Base-by-base conservation (phyloP, 2,113 vertebrate genomes). In the Otolemur garnettii region DNA sequence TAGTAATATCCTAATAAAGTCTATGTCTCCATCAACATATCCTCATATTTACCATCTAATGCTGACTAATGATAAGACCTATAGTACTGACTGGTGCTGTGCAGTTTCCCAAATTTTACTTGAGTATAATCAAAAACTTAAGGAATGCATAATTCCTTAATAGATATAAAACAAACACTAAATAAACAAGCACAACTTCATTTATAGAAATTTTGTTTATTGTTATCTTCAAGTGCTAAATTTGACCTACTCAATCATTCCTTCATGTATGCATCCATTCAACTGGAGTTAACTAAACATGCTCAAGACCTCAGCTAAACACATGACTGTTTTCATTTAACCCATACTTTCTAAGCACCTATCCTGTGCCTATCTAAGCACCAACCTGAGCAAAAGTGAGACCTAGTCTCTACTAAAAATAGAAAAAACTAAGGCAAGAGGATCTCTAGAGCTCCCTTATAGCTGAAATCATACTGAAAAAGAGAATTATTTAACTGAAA, bases 401-500 rank as follows among this genome's bases (percentile, higher is more conserved):
- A 38, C 38, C 38, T 38, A 38, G 38, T 38, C 38, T 38, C 38
- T 38, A 38, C 38, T 38, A 38, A 38, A 38, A 38, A 38, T 38
- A 38, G 38, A 38, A 38, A 38, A 38, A 38, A 38, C 38, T 38
- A 4, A 38, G 38, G 38, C 38, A 38, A 38, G 38, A 38, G 38
- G 38, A 38, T 38, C 38, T 38, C 38, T 38, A 38, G 38, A 38
- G 71, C 15, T 84, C 60, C 28, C 14, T 35, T 33, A 55, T 2
- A 57, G 6, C 75, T 42, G 57, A 94, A 88, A 92, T 22, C 83
- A 2, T 81, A 33, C 59, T 75, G 28, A 64, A 75, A 75, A 71
- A 84, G 64, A 94, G 38, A 78, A 94, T 71, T 28, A 87, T n/a
- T 92, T 82, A 90, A 78, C 38, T 53, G 55, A 11, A 77, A 92